These are phyloP conservation scores for Scopus umbretta DNA, from an alignment of 2,113 vertebrate genomes.

Conservation along the genomic window DNA sequence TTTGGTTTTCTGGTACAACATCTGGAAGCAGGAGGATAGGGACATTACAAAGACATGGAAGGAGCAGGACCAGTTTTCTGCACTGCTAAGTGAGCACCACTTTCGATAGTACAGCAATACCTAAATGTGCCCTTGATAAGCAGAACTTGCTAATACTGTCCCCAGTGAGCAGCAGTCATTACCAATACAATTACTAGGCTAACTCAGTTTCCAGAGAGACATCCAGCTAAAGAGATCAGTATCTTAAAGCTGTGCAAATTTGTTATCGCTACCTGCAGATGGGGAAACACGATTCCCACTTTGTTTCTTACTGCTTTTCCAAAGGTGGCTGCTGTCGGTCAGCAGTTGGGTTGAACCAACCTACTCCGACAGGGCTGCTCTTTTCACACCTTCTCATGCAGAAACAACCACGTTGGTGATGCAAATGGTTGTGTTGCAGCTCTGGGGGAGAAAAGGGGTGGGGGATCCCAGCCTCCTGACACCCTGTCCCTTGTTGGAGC, in stretches of 20 bases:
- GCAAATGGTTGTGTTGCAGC: not conserved
- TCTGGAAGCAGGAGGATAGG: too few relatives aligned
- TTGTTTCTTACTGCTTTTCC: not conserved
- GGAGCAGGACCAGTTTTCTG: not conserved
- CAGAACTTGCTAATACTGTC: not conserved
- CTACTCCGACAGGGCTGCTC: rapidly evolving
- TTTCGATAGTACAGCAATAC: not conserved
- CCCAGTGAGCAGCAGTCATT: not conserved
- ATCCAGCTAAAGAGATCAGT: not conserved
- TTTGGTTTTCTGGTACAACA: not conserved
- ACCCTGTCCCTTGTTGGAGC: not conserved
- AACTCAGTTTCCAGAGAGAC: not conserved
- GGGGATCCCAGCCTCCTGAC: not conserved
- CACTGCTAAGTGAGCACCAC: not conserved
- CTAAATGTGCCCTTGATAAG: not conserved
- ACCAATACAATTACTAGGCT: not conserved
- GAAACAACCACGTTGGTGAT: not conserved
- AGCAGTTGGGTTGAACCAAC: rapidly evolving
- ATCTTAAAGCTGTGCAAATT: not conserved
- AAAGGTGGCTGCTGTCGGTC: not conserved
- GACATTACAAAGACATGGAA: not conserved
- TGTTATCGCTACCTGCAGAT: not conserved
- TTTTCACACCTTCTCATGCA: not conserved
- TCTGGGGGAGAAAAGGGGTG: not conserved
- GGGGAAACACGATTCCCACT: not conserved